Evolutionary conservation across 2,888 invertebrate species (phyloP).

Genomic region (Entomobrya multifasciata): DNA sequence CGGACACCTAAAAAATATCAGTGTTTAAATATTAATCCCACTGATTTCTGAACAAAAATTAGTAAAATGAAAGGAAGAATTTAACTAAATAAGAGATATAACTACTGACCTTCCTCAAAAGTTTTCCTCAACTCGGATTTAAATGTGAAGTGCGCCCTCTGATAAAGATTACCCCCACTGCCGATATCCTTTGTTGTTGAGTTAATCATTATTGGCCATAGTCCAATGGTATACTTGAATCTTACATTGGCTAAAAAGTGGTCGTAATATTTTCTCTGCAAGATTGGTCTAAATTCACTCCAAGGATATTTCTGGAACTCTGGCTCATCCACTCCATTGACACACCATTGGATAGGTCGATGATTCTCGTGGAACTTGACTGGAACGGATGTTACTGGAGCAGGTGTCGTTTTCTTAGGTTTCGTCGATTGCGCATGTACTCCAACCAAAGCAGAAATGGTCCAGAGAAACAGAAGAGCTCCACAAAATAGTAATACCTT

Average conservation of each 20-base stretch:
- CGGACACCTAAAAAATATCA: constrained; percentile 6
- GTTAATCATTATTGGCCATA: neutral
- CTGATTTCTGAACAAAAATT: too few species aligned
- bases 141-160: constrained; percentile 62
- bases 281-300: constrained; percentile 48
- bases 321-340: constrained; percentile 63
- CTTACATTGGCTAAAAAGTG: constrained; percentile 33
- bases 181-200: neutral
- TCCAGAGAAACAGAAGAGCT: too few species aligned
- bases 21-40: neutral
- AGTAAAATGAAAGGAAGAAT: too few species aligned
- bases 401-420: neutral
- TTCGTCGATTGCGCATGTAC: neutral
- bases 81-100: too few species aligned
- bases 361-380: constrained; percentile 34
- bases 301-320: constrained; percentile 60
- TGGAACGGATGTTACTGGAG: constrained; percentile 19
- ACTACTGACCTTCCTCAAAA: constrained; percentile 37
- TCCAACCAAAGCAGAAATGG: neutral
- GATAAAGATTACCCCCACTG: constrained; percentile 38
- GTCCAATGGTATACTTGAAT: neutral
- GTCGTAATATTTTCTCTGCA: constrained; percentile 12
- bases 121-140: constrained; percentile 4
- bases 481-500: too few species aligned
- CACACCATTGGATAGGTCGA: constrained; percentile 63